Base-by-base conservation (phyloP, 37 sponge, comb jelly and placozoan species). In the Halisarca cf. caerulea region DNA sequence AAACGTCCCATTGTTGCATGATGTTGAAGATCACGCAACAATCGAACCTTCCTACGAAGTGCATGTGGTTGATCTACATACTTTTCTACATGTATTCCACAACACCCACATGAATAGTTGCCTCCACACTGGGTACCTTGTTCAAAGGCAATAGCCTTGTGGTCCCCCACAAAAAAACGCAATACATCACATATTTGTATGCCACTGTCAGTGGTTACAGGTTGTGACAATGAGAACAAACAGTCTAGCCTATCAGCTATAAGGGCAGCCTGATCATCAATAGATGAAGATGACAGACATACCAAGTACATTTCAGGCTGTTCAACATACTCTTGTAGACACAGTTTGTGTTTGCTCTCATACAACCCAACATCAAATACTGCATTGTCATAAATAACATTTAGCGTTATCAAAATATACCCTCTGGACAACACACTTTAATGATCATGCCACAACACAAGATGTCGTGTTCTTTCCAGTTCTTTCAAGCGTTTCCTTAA, bases 131-230 rank as follows among this genome's bases (percentile, higher is more conserved):
- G 86, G 15, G 80, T 79, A 20, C 86, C 86, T 42, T 75, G 38
- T 73, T 85, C 85, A 85, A 78, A 85, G 59, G 72, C 61, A n/a
- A 40, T 38, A n/a, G 86, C 86, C n/a, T 77, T 77, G 20, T 85
- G 59, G 80, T 85, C 79, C 24, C 86, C 86, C 21, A 75, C 27
- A 64, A 85, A 85, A 30, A 85, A 85, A 37, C 51, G 42, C 18
- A 85, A 59, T 2, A 35, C 47, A 41, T 78, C 86, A 36, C 39
- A 44, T 1, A 85, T 62, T 45, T 58, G 17, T 43, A 85, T 40
- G 4, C 79, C 86, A 64, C 28, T 61, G 5, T 53, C 25, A 20
- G 79, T 85, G 17, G 44, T 32, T 64, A 62, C 34, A 2, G 59
- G 40, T 9, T 73, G 59, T 1, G 68, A 27, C 15, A 85, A 30